Evolutionary conservation across 2,888 invertebrate species (phyloP), one percentile per base, ranked within the genome.

Genomic region (Dioctria linearis): DNA sequence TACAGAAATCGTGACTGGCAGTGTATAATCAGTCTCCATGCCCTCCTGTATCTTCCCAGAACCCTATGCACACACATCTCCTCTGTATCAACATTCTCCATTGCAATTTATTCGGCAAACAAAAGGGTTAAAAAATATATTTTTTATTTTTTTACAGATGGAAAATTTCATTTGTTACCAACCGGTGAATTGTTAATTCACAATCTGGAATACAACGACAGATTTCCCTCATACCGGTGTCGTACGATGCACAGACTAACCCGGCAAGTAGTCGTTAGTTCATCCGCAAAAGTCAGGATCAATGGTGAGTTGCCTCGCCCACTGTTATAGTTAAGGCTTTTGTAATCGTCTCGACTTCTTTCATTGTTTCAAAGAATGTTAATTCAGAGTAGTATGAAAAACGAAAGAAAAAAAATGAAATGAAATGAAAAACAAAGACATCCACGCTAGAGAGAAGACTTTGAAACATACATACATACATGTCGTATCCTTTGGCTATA

Each of bases 131-230:
- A 42, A 71, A 46, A 73, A 25, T 25, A 25, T 25, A 25, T 25
- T 25, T 25, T 40, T 67, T 49, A 13, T 66, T 5, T 43, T 78
- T 80, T 90, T 90, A 80, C 90, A 94, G 94, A 94, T 89, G 94
- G 93, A 83, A 94, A 94, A 88, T 94, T 93, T 88, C 94, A 94
- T 89, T 91, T 94, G 85, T 90, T 94, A 85, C 93, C 94, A 83
- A 93, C 93, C 80, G 94, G 94, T 81, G 94, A 94, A 87, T 91
- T 94, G 84, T 90, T 94, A 85, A 92, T 94, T 83, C 93, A 94
- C 90, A 93, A 93, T 87, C 90, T 94, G 85, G 93, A 94, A 87
- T 93, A 93, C 88, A 93, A 91, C 88, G 94, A 94, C 88, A 93
- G 93, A 87, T 93, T 93, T 88, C 92, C 92, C 82, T 91, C 92